phyloP scores from a whole-genome alignment of 2,888 invertebrate genomes.

The Amphipoea oculea region DNA sequence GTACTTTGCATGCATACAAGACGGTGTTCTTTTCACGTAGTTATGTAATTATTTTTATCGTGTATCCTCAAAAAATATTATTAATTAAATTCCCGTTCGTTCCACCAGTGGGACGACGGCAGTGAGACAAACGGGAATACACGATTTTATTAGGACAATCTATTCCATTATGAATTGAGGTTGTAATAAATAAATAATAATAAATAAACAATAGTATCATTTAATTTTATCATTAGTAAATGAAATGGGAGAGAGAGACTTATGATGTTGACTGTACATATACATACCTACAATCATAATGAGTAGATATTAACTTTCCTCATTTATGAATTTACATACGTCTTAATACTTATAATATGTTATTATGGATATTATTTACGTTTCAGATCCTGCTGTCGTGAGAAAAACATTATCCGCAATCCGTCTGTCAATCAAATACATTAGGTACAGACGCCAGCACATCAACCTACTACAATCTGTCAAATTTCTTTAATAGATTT shows the following conservation, averaged over 20 bases:
- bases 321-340: not conserved
- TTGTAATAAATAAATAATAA: not conserved
- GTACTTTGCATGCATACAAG: too few relatives aligned
- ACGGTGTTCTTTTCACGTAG: too few relatives aligned
- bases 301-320: constrained; percentile 15
- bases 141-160: too few relatives aligned
- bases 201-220: not conserved
- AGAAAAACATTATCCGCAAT: constrained; percentile 8
- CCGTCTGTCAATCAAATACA: not conserved
- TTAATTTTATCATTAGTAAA: not conserved
- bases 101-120: too few relatives aligned
- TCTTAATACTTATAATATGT: not conserved
- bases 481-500: too few relatives aligned
- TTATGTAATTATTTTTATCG: too few relatives aligned
- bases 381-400: not conserved
- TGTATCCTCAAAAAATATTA: too few relatives aligned
- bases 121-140: too few relatives aligned
- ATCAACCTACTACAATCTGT: too few relatives aligned
- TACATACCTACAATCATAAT: not conserved
- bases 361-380: not conserved
- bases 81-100: too few relatives aligned
- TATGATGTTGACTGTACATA: not conserved
- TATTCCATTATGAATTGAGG: not conserved
- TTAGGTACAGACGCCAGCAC: too few relatives aligned
- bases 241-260: not conserved